Evolutionary conservation across 2,797 vertebrate genomes (phyloP).

Genomic region (Petrocephalus schoutedeni): DNA sequence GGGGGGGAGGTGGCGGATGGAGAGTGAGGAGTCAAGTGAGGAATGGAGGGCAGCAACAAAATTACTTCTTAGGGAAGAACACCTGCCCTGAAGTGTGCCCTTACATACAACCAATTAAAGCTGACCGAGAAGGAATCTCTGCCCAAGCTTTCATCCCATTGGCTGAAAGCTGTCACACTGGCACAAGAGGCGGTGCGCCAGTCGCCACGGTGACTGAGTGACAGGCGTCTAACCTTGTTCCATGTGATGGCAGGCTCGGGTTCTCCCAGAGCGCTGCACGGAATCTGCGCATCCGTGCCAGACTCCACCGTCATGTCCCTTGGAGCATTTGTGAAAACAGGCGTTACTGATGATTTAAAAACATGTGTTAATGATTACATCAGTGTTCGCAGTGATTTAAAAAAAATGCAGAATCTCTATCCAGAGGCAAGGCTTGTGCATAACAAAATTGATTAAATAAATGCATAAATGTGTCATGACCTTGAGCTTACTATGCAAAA

Average conservation of each 20-base stretch:
- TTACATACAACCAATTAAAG: neutral
- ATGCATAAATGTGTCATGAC: neutral
- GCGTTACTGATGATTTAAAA: constrained; percentile 83
- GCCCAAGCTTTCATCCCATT: neutral
- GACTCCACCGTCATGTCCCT: constrained; percentile 89
- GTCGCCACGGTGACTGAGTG: neutral
- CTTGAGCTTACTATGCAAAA: neutral
- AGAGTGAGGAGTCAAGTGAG: neutral
- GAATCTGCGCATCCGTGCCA: constrained; percentile 87
- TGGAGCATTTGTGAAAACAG: constrained; percentile 88
- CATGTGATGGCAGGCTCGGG: constrained; percentile 89
- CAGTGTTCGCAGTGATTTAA: constrained; percentile 24
- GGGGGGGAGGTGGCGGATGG: neutral
- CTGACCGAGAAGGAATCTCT: neutral
- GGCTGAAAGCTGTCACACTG: constrained; percentile 7
- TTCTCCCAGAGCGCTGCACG: constrained; percentile 90
- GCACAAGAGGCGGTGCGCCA: neutral
- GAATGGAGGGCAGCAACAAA: neutral
- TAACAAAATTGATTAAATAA: constrained; percentile 18
- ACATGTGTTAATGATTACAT: constrained; percentile 60
- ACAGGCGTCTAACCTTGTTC: constrained; percentile 81
- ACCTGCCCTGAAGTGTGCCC: neutral
- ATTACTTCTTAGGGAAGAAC: neutral
- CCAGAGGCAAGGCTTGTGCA: neutral
- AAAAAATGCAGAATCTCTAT: constrained; percentile 25